Conservation (phyloP, 2,888 invertebrate genomes). For the Cybosia mesomella region DNA sequence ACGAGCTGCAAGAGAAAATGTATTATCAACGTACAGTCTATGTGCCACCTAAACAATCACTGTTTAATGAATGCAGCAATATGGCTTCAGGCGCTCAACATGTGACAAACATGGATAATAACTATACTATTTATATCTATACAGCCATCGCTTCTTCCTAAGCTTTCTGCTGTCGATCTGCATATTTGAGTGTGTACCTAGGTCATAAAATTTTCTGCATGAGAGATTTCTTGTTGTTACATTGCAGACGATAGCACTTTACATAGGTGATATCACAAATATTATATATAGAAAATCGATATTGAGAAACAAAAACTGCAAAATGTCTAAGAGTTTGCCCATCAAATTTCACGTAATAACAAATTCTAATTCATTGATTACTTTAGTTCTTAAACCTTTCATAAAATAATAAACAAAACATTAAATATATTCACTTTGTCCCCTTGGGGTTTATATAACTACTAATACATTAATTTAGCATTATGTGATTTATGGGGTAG, state of each 20-base stretch:
- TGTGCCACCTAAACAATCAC: not conserved
- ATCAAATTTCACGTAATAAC: not conserved
- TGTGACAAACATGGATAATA: too few relatives aligned
- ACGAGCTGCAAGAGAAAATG: not conserved
- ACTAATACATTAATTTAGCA: not conserved
- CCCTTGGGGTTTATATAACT: not conserved
- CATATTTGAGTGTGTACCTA: not conserved
- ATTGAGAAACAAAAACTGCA: not conserved
- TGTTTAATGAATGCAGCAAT: not conserved
- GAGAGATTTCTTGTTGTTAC: too few relatives aligned
- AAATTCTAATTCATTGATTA: too few relatives aligned
- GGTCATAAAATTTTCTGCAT: not conserved
- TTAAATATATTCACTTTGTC: not conserved
- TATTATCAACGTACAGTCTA: not conserved
- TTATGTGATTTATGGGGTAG: conserved; percentile 17
- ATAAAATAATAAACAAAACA: not conserved
- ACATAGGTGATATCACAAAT: too few relatives aligned
- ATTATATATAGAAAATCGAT: too few relatives aligned
- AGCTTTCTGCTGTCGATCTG: not conserved
- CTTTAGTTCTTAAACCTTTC: not conserved
- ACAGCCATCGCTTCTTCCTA: not conserved
- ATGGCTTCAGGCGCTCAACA: not conserved
- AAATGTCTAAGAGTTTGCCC: too few relatives aligned
- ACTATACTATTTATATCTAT: not conserved
- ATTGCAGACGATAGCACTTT: too few relatives aligned